Evolutionary conservation across 2,113 vertebrate species (phyloP), one percentile per base, ranked within the genome.

Genomic region (Empidonax traillii): DNA sequence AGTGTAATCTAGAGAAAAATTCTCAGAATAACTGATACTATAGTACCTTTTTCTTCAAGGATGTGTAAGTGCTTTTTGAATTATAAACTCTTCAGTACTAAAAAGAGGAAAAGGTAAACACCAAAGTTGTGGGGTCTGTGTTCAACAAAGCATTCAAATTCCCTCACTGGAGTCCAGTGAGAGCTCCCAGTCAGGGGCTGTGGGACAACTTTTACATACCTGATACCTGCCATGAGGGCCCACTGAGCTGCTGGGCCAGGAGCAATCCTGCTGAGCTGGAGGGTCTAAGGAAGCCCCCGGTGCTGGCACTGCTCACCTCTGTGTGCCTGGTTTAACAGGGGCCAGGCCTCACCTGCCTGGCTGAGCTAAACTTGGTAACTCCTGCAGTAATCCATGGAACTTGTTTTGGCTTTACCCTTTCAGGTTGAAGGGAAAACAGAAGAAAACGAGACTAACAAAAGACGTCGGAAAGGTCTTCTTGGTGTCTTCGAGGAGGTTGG

Each of bases 381-480:
- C 35, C 71, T 63, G 27, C 59, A 72, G 30, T 88, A 73, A 85
- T 62, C 51, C 8, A 7, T 10, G 19, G 58, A 73, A 22, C 28
- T 73, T 94, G 47, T 79, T 78, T 94, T 93, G 81, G 12, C 68
- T 95, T 88, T 89, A 18, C 41, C 10, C 0, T 94, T 97, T 69
- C 94, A 99, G 99, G 98, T 98, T 94, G 99, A 99, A 83, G 98
- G 98, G 94, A 99, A 98, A 81, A 88, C 78, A 0, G 98, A 99
- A 35, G 98, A 98, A 85, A 98, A 97, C 1, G 99, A 99, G 78
- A 97, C 98, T 79, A 98, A 98, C 97, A 99, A 99, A 97, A 98
- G 99, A 89, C 98, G 99, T 91, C 97, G 99, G 61, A 99, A 97
- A 90, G 98, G 98, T 66, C 90, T 98, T 59, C 69, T 85, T 51